Base-by-base conservation (phyloP, 2,113 vertebrate genomes). In the Archilochus colubris region DNA sequence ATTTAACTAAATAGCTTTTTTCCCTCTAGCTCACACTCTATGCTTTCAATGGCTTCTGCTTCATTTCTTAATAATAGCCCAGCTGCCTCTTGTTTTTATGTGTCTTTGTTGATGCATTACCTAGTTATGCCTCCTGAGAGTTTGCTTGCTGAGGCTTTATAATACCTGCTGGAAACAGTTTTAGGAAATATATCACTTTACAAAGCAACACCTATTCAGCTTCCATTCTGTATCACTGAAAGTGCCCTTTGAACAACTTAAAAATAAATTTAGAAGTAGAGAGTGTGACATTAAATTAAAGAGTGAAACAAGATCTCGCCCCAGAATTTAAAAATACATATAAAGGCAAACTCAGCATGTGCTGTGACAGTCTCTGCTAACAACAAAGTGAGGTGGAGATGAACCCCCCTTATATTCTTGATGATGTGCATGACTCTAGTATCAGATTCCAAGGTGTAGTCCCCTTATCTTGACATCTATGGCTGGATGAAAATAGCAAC, bases 71-170 rank as follows among this genome's bases (percentile, higher is more conserved):
- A 90, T 94, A 93, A 87, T 57, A 90, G 57, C 25, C 48, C 82
- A 91, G 81, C 83, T 92, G 61, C 61, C 62, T 88, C 66, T 79
- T 92, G 81, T 69, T 95, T 94, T 94, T 82, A 24, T 86, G 51
- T 62, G 40, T 88, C 82, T 89, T 92, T 91, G 75, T 89, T 86
- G 88, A 93, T 91, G 82, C 53, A 90, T 93, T 96, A 94, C 93
- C 82, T 95, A 82, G 79, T 70, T 94, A 67, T 91, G 50, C 76
- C 85, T 91, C 79, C 79, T 86, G 89, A 95, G 93, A 93, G 30
- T 95, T 91, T 80, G 18, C 79, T 90, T 90, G 89, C 68, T 95
- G 85, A 91, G 73, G 18, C 64, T 93, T 95, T 90, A 59, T 75
- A 93, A 88, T 68, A 88, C 14, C 25, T 14, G 3, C 12, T 91